A percentile compares a stretch with the other conserved stretches of the same genome.
Conservation (phyloP, 2,888 invertebrate genomes). For the Therioaphis trifolii region DNA sequence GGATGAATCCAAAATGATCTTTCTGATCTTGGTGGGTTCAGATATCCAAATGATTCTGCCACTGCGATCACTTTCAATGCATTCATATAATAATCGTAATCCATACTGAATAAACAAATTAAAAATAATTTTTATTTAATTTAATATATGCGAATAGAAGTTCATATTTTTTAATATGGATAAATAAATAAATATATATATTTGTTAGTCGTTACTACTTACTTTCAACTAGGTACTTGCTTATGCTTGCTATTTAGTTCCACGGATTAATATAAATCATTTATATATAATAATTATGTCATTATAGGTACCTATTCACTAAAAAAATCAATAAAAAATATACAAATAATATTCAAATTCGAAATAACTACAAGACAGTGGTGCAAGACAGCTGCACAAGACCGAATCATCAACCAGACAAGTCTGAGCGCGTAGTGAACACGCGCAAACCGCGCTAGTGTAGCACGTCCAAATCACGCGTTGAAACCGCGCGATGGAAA, state of each 20-base stretch:
- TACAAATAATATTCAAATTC: no score
- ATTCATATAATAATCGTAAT: conserved; percentile 22
- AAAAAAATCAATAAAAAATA: no score
- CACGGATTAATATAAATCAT: no score
- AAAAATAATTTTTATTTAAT: conserved; percentile 9
- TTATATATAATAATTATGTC: not conserved
- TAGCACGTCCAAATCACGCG: no score
- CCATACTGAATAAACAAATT: conserved; percentile 17
- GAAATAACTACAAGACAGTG: no score
- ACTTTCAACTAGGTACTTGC: not conserved
- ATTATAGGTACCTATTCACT: no score
- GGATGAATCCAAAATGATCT: conserved; percentile 9
- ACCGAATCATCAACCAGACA: not conserved
- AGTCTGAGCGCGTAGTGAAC: not conserved
- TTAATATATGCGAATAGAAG: no score
- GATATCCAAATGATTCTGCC: conserved; percentile 18
- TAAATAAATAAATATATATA: conserved; percentile 20
- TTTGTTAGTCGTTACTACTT: no score
- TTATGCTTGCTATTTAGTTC: no score
- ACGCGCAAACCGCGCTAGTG: no score
- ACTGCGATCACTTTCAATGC: conserved; percentile 6
- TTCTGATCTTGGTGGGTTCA: not conserved
- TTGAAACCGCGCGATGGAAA: conserved; percentile 22
- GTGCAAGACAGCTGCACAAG: no score
- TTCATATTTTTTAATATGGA: no score